A percentile compares a stretch with the other conserved stretches of the same genome.
Conservation (phyloP, 2,888 invertebrate species). For the Cotesia congregata region DNA sequence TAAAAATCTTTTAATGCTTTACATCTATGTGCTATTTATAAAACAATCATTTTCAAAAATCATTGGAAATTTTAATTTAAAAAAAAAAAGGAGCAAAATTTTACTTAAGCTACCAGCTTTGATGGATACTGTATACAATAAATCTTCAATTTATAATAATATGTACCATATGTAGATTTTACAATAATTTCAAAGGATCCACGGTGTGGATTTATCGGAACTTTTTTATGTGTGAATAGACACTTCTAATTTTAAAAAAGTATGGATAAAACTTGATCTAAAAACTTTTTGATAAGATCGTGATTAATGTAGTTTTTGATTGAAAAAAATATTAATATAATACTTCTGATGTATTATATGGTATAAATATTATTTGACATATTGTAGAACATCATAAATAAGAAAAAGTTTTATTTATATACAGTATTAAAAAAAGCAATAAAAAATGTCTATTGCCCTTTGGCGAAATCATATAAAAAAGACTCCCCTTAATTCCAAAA, state of each 20-base stretch:
- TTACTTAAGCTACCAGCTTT: no score
- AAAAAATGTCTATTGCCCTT: constrained; percentile 43
- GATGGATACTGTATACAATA: no score
- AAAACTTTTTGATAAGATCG: neutral
- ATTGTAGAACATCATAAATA: constrained; percentile 3
- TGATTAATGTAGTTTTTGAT: neutral
- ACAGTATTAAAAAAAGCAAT: constrained; percentile 5
- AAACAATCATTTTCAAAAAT: no score
- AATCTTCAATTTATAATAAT: no score
- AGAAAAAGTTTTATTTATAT: neutral
- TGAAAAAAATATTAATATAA: neutral
- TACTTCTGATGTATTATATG: neutral
- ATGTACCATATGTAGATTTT: no score
- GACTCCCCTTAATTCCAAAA: constrained; percentile 14
- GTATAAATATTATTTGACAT: neutral
- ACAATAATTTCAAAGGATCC: no score
- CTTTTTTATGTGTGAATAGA: neutral
- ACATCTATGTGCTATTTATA: no score
- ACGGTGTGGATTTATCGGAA: no score
- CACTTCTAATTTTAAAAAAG: neutral
- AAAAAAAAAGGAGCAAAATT: no score
- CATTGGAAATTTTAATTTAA: no score
- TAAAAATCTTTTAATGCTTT: no score
- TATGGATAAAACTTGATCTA: neutral
- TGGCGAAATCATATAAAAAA: constrained; percentile 38